Conservation (phyloP, 2,797 vertebrate species). For the Echiichthys vipera region DNA sequence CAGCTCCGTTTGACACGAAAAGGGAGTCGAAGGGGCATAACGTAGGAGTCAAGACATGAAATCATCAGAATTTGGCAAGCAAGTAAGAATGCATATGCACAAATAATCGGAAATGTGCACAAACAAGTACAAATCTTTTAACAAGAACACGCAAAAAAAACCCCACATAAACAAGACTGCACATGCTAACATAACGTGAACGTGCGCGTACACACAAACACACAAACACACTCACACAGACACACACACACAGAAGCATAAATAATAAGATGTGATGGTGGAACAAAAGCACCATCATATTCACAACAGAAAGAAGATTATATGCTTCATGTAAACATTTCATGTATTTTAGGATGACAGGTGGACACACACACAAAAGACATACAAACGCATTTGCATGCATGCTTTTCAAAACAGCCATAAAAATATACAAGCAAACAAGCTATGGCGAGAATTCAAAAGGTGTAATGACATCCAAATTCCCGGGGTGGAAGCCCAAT, state of each 20-base stretch:
- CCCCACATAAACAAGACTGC: slow-evolving; percentile 1
- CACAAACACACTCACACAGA: too few relatives aligned
- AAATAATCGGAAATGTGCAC: background rate
- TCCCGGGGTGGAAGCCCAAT: slow-evolving; percentile 24
- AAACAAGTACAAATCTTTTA: slow-evolving; percentile 13
- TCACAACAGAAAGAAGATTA: slow-evolving; percentile 8
- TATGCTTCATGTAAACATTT: slow-evolving; percentile 1
- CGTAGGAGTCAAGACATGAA: slow-evolving; percentile 15
- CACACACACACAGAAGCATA: background rate
- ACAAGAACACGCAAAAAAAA: background rate
- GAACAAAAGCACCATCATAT: slow-evolving; percentile 21
- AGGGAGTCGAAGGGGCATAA: background rate
- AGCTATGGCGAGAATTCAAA: slow-evolving; percentile 35
- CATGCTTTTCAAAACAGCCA: slow-evolving; percentile 26
- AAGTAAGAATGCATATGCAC: background rate
- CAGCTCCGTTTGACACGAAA: slow-evolving; percentile 6
- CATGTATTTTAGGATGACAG: slow-evolving; percentile 30
- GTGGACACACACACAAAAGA: background rate
- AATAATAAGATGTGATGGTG: slow-evolving; percentile 19
- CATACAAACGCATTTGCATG: background rate
- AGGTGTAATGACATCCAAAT: slow-evolving; percentile 34
- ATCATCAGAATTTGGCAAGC: slow-evolving; percentile 6
- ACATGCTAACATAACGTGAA: too few relatives aligned
- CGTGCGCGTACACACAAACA: too few relatives aligned
- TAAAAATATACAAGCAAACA: slow-evolving; percentile 2